phyloP scores from a whole-genome alignment of 2,888 invertebrate genomes.

The Pandemis cinnamomeana region DNA sequence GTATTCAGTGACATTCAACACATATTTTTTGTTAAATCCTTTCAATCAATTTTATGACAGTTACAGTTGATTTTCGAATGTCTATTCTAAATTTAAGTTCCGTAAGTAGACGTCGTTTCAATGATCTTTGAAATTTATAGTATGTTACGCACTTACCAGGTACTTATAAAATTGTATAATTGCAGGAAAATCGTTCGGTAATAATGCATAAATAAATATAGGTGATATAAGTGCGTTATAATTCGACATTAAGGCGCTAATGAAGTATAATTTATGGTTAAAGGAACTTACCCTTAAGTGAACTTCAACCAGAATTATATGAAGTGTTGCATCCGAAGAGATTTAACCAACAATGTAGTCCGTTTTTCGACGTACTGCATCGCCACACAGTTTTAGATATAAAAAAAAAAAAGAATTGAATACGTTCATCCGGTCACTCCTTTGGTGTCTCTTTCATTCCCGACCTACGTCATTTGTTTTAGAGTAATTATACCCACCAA shows the following conservation, averaged over 20 bases:
- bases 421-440: too few relatives aligned
- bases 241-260: constrained; percentile 39
- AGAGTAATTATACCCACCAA: too few relatives aligned
- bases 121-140: neutral
- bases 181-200: constrained; percentile 22
- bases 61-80: neutral
- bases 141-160: constrained; percentile 2
- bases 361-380: too few relatives aligned
- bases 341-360: too few relatives aligned
- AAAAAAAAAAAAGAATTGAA: too few relatives aligned
- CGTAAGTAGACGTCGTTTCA: too few relatives aligned
- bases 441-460: too few relatives aligned
- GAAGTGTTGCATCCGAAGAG: too few relatives aligned
- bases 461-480: too few relatives aligned
- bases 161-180: constrained; percentile 26
- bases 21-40: neutral
- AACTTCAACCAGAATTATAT: too few relatives aligned
- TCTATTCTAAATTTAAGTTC: neutral
- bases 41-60: neutral
- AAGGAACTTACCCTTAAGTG: too few relatives aligned
- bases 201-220: constrained; percentile 23
- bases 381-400: too few relatives aligned
- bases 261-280: constrained; percentile 42
- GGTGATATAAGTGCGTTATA: constrained; percentile 18
- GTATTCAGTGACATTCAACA: neutral